Conservation (phyloP, 2,113 vertebrate genomes). For the Aspidoscelis tigris region DNA sequence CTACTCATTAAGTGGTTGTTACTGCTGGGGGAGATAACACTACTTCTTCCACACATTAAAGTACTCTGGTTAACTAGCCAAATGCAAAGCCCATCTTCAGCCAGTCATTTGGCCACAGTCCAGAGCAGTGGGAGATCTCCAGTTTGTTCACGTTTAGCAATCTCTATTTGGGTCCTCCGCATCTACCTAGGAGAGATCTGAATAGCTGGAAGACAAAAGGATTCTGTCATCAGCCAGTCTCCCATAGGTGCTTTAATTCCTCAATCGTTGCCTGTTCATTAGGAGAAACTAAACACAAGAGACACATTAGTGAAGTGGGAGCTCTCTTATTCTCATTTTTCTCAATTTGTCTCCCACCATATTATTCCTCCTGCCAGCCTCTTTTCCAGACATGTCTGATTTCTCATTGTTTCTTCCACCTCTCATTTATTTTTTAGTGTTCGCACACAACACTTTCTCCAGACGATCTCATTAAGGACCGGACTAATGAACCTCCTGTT, state of each 20-base stretch:
- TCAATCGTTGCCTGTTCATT: not conserved
- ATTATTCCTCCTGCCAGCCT: not conserved
- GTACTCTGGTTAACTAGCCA: not conserved
- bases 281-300: not conserved
- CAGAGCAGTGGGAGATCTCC: not conserved
- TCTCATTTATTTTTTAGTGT: slow-evolving; percentile 64
- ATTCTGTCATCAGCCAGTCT: not conserved
- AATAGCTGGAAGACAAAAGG: slow-evolving; percentile 20
- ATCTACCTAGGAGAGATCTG: not conserved
- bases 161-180: not conserved
- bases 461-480: slow-evolving; percentile 72
- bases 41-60: not conserved
- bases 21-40: no score
- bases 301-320: not conserved
- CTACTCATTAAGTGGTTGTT: not conserved
- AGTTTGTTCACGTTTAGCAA: slow-evolving; percentile 9
- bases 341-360: slow-evolving; percentile 38
- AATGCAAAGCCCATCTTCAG: not conserved
- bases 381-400: not conserved
- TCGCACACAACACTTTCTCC: slow-evolving; percentile 65
- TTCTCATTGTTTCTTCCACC: slow-evolving; percentile 14
- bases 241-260: not conserved
- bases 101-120: not conserved
- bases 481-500: slow-evolving; percentile 72
- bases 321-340: not conserved